Base-by-base conservation (phyloP, 2,797 vertebrate species). In the Poecile montanus region DNA sequence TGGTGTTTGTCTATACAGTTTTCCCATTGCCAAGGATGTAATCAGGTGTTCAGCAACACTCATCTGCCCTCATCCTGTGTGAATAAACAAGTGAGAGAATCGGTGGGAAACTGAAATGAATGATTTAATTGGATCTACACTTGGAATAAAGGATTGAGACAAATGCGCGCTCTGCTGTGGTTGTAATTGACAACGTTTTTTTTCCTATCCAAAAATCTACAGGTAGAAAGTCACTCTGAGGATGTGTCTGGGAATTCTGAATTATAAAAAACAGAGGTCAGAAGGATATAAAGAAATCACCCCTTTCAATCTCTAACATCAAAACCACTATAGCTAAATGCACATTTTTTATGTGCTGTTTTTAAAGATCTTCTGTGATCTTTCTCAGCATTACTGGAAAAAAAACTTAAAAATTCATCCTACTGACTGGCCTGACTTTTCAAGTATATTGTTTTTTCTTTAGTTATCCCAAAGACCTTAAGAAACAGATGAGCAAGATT, bases 41-140 rank as follows among this genome's bases (percentile, higher is more conserved):
- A 91, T 91, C 78, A 89, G 89, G 53, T 92, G 66, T 63, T 88
- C 87, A 94, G 74, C 50, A 67, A 53, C 63, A 56, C 54, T 83
- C 22, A 61, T 78, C 57, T 85, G 57, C 72, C 70, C 53, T 88
- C 76, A 67, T 74, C 32, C 54, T 86, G n/a, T 1, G 1, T 62
- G 48, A 90, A 63, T 66, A 56, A 88, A 91, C 44, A 88, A 60
- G 77, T 58, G 66, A 91, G 75, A 78, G 79, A 88, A 81, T 14
- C 30, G 34, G 76, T 4, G 6, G 42, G 60, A 45, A 57, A 44
- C 27, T 40, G 77, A 92, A 91, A 83, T 47, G 29, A 78, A 71
- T 8, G 10, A 40, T 45, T 88, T 88, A 87, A 91, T 51, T 78
- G 53, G 53, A 57, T 88, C 34, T 38, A 71, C 22, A 20, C n/a